Evolutionary conservation across 2,888 invertebrate genomes (phyloP).

Genomic region (Microdon myrmicae): DNA sequence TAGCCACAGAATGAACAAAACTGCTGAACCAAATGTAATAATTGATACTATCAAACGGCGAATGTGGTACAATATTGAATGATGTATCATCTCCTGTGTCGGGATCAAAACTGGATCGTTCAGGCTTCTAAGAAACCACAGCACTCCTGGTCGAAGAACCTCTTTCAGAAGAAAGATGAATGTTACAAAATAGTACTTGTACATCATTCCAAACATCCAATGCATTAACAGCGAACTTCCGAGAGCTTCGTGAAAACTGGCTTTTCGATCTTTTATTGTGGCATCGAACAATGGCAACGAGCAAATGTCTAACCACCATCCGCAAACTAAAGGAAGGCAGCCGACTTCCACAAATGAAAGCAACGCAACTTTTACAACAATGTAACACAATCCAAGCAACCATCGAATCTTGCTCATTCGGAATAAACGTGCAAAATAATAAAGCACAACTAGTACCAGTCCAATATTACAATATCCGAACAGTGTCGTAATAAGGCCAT

Average conservation of each 20-base stretch:
- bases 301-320: constrained; percentile 99
- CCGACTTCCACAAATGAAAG: constrained; percentile 97
- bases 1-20: constrained; percentile 94
- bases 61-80: constrained; percentile 91
- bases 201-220: constrained; percentile 99
- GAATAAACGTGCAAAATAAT: constrained; percentile 83
- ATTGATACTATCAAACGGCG: constrained; percentile 91
- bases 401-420: constrained; percentile 83
- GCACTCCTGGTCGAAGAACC: constrained; percentile 93
- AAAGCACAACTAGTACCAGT: constrained; percentile 81
- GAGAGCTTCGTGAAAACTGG: constrained; percentile 89
- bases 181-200: constrained; percentile 98
- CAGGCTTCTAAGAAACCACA: constrained; percentile 97
- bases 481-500: constrained; percentile 90
- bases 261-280: constrained; percentile 85
- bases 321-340: constrained; percentile 94
- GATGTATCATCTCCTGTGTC: constrained; percentile 98
- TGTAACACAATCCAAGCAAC: constrained; percentile 91
- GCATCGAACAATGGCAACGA: constrained; percentile 93
- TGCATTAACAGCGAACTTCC: constrained; percentile 98
- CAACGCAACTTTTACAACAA: constrained; percentile 83
- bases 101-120: constrained; percentile 99
- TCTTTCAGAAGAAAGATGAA: constrained; percentile 92
- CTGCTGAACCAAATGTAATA: constrained; percentile 95
- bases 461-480: constrained; percentile 95